Evolutionary conservation across 2,113 vertebrate species (phyloP), one percentile per base, ranked within the genome.

Genomic region (Burhinus bistriatus): DNA sequence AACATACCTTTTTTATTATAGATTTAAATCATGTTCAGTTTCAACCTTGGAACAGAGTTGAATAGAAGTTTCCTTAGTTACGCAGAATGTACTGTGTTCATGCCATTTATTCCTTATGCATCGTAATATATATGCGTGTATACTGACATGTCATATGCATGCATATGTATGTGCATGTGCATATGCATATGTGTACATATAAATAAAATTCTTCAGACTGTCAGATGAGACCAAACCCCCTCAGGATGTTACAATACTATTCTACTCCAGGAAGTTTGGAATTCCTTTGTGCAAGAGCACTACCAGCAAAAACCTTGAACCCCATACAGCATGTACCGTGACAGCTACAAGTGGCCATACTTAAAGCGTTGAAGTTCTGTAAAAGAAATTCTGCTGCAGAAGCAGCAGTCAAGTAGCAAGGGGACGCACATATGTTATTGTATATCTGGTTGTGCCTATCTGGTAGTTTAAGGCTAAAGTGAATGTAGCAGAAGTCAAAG

Each of bases 381-480:
- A 42, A 22, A 18, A 36, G 71, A 59, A 95, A 40, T 52, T 92
- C 47, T 70, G 38, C 32, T 3, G 1, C 64, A 80, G 66, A 47
- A 86, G 36, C 19, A 57, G 34, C 40, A 86, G 75, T 51, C 3
- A 12, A 29, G 19, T 40, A 58, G 58, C 2, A 3, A 36, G 23
- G 15, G 17, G 18, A 12, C 3, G 5, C n/a, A 15, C 0, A 0
- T 69, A 9, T 55, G 5, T 76, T 77, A 36, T 62, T 0, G 0
- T 72, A 0, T 59, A 12, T 65, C 36, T 83, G 2, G 9, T 73
- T 0, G 0, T 32, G 32, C n/a, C n/a, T 13, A 15, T 81, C 11
- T 51, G 36, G 32, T 87, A 62, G 54, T 92, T 92, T 45, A 71
- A 78, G 76, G 17, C 54, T 88, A n/a, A 42, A 96, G 58, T 54